phyloP scores from a whole-genome alignment of 2,888 invertebrate genomes.

The Eilema depressum region DNA sequence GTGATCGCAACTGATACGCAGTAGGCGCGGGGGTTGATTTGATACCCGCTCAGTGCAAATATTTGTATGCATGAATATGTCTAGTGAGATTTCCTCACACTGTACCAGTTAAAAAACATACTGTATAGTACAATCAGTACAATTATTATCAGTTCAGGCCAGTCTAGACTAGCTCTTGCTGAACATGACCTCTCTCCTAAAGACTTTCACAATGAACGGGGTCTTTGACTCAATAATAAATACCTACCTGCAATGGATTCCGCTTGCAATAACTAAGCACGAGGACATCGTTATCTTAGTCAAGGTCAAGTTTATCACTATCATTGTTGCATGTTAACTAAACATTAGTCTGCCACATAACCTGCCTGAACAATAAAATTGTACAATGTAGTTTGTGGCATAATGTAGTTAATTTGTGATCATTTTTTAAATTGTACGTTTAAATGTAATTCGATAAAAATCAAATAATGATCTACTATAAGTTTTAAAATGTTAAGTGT shows the following conservation, averaged over 20 bases:
- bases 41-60: too few species aligned
- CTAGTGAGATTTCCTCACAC: too few species aligned
- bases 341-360: neutral
- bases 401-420: neutral
- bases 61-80: too few species aligned
- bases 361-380: neutral
- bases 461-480: neutral
- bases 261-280: too few species aligned
- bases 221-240: neutral
- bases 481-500: neutral
- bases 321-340: neutral
- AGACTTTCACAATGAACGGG: too few species aligned
- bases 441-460: neutral
- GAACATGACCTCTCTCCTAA: neutral
- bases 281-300: neutral
- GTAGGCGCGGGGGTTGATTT: too few species aligned
- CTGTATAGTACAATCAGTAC: too few species aligned
- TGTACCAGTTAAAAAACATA: too few species aligned
- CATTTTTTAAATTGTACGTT: neutral
- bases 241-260: neutral
- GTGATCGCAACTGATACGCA: too few species aligned
- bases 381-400: neutral
- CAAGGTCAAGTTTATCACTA: constrained; percentile 8
- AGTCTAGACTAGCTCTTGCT: neutral
- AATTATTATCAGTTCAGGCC: neutral